A percentile compares a stretch with the other conserved stretches of the same genome.
These are phyloP conservation scores for Crenichthys baileyi DNA, from an alignment of 2,797 vertebrate species.

Conservation along the genomic window DNA sequence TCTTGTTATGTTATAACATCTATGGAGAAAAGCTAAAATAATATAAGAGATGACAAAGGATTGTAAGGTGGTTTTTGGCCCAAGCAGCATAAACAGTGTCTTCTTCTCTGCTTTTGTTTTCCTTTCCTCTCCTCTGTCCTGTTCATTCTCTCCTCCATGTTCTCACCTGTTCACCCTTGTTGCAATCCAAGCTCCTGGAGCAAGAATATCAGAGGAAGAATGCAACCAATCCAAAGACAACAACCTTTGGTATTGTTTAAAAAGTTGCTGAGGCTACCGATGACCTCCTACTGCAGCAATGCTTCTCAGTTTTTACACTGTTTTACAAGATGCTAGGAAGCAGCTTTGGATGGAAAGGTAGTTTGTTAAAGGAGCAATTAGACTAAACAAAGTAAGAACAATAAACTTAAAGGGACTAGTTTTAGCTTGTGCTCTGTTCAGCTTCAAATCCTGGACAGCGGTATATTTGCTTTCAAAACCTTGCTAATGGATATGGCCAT, in stretches of 20 bases:
- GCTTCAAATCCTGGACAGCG: slow-evolving; percentile 46
- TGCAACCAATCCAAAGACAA: slow-evolving; percentile 42
- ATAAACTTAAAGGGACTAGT: background rate
- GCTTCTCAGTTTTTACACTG: slow-evolving; percentile 52
- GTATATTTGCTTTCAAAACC: slow-evolving; percentile 38
- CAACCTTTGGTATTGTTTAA: slow-evolving; percentile 67
- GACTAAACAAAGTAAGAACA: slow-evolving; percentile 9
- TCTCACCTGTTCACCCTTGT: slow-evolving; percentile 69
- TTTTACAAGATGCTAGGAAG: slow-evolving; percentile 22
- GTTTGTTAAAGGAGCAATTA: slow-evolving; percentile 50
- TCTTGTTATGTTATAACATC: background rate
- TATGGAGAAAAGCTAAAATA: background rate
- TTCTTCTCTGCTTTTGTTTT: background rate
- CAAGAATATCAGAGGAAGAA: slow-evolving; percentile 55
- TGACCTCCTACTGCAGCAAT: slow-evolving; percentile 42
- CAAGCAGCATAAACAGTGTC: background rate
- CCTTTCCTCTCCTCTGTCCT: slow-evolving; percentile 10
- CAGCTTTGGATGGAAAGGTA: slow-evolving; percentile 39
- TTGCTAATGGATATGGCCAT: slow-evolving; percentile 8
- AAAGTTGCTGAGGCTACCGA: slow-evolving; percentile 60
- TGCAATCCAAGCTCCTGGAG: slow-evolving; percentile 58
- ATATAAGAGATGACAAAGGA: background rate
- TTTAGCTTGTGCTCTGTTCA: slow-evolving; percentile 39
- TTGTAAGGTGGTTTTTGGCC: background rate
- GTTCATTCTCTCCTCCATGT: slow-evolving; percentile 27